Percentiles rank a stretch among this genome's conserved stretches.
Conservation (phyloP, 1,140 invertebrate species). For the Neotoxoptera formosana region DNA sequence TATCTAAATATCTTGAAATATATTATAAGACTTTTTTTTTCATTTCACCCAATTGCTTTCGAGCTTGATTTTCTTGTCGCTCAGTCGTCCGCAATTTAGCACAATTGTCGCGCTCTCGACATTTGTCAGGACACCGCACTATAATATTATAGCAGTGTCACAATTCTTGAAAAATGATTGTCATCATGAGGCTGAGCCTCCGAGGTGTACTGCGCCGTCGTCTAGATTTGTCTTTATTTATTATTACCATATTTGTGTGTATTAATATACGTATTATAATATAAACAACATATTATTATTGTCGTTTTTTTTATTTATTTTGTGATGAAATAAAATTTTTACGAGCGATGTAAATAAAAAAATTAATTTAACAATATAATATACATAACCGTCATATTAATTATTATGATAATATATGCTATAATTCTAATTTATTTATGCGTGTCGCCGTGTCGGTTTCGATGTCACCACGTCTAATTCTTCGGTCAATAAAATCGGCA, state of each 20-base stretch:
- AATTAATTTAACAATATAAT: not conserved
- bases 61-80: too few relatives aligned
- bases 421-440: not conserved
- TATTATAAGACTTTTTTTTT: too few relatives aligned
- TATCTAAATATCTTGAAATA: too few relatives aligned
- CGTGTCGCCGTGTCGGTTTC: not conserved
- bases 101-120: too few relatives aligned
- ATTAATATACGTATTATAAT: not conserved
- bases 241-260: too few relatives aligned
- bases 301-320: too few relatives aligned
- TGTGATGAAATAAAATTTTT: not conserved
- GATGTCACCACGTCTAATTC: not conserved
- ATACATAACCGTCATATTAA: too few relatives aligned
- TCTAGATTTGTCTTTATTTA: not conserved
- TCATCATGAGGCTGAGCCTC: not conserved
- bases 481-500: not conserved
- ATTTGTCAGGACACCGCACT: not conserved
- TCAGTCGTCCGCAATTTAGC: too few relatives aligned
- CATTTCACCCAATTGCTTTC: too few relatives aligned
- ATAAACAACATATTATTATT: not conserved
- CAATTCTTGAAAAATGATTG: not conserved
- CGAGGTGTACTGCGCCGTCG: not conserved
- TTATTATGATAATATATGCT: too few relatives aligned
- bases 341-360: not conserved
- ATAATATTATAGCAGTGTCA: not conserved